phyloP scores from a whole-genome alignment of 2,113 vertebrate genomes.

The Coregonus clupeaformis region DNA sequence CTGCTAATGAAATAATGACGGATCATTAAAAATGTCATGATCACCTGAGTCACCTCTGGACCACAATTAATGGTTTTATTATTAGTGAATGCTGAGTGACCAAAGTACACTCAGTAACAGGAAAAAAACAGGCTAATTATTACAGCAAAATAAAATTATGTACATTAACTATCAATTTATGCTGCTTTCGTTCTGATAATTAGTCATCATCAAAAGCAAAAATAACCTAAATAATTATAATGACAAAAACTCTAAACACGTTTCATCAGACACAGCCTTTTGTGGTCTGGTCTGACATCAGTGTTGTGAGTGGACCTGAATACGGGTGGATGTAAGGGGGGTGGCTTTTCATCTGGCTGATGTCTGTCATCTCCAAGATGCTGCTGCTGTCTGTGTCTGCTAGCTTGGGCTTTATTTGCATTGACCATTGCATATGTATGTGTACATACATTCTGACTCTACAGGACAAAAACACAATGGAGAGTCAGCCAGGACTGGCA shows the following conservation, averaged over 20 bases:
- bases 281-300: constrained; percentile 39
- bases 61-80: not conserved
- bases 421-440: constrained; percentile 56
- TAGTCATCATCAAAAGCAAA: too few species aligned
- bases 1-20: constrained; percentile 26
- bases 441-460: constrained; percentile 45
- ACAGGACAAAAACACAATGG: constrained; percentile 51
- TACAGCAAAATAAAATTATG: not conserved
- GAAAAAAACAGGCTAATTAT: not conserved
- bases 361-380: constrained; percentile 67
- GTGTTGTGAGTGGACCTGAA: constrained; percentile 46
- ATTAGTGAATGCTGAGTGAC: not conserved
- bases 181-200: not conserved
- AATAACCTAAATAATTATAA: not conserved
- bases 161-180: not conserved
- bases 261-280: constrained; percentile 14
- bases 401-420: constrained; percentile 59
- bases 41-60: not conserved
- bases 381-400: constrained; percentile 37
- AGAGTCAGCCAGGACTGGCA: constrained; percentile 43
- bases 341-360: constrained; percentile 61
- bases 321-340: constrained; percentile 53
- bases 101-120: not conserved
- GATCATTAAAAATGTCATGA: constrained; percentile 31
- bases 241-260: constrained; percentile 19